A percentile compares a stretch with the other conserved stretches of the same genome.
phyloP scores from a whole-genome alignment of 2,113 vertebrate genomes.

The Cervus canadensis region DNA sequence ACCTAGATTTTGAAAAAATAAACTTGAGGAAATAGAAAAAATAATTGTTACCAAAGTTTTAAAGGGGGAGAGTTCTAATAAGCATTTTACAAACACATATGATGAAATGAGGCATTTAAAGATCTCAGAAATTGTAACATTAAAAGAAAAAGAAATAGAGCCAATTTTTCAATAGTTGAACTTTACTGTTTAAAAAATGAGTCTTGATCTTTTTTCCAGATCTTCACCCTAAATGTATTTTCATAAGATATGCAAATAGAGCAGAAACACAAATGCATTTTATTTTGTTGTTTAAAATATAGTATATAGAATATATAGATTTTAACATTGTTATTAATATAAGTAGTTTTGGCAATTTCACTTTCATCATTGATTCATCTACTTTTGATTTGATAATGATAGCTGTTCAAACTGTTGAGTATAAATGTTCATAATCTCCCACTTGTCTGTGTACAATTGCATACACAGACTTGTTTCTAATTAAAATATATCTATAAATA shows the following conservation, averaged over 20 bases:
- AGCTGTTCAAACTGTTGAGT: slow-evolving; percentile 18
- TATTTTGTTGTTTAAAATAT: slow-evolving; percentile 17
- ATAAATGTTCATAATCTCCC: background rate
- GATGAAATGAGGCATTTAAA: background rate
- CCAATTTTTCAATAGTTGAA: background rate
- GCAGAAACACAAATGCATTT: slow-evolving; percentile 9
- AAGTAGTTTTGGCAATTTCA: background rate
- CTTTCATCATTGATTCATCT: slow-evolving; percentile 21
- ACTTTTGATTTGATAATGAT: slow-evolving; percentile 6
- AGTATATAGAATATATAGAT: background rate
- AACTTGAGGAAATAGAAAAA: background rate
- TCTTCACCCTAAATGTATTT: background rate
- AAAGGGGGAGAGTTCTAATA: background rate
- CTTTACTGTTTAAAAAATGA: background rate
- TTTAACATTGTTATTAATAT: background rate
- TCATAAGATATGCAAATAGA: background rate
- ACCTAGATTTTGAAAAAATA: slow-evolving; percentile 12
- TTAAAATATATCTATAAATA: slow-evolving; percentile 29
- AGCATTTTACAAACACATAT: background rate
- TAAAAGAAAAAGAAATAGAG: background rate
- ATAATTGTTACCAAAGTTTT: background rate
- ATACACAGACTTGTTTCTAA: slow-evolving; percentile 41
- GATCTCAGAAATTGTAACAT: background rate
- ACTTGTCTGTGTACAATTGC: background rate
- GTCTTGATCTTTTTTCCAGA: background rate